These are phyloP conservation scores for Antitype chi DNA, from an alignment of 2,888 invertebrate species.

Conservation along the genomic window DNA sequence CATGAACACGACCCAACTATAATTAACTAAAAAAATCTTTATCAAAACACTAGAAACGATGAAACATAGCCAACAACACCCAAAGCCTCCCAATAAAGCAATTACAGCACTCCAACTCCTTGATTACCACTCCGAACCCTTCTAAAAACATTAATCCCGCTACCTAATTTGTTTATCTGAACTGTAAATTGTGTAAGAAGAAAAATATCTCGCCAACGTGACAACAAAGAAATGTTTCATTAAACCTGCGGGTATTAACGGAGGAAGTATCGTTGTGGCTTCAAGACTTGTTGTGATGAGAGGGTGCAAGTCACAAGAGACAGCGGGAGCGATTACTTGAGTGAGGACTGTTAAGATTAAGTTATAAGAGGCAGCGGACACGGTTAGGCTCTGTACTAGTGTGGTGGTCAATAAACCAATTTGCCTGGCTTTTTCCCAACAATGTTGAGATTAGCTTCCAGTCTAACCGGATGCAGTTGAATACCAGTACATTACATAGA, in stretches of 20 bases:
- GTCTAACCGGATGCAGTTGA: background rate
- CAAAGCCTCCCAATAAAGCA: conserved; percentile 25
- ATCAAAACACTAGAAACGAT: background rate
- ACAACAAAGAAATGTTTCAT: conserved; percentile 84
- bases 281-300: conserved; percentile 26
- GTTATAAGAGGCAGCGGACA: background rate
- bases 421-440: background rate
- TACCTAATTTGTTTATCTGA: conserved; percentile 61
- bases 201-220: conserved; percentile 70
- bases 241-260: conserved; percentile 73
- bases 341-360: too few species aligned
- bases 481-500: too few species aligned
- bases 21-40: background rate
- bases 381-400: background rate
- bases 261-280: conserved; percentile 50
- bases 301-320: background rate
- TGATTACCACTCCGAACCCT: conserved; percentile 22
- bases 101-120: conserved; percentile 24
- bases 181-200: conserved; percentile 68
- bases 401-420: background rate
- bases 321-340: background rate
- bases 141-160: conserved; percentile 44
- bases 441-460: background rate
- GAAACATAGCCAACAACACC: background rate
- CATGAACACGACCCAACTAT: background rate